phyloP scores from a whole-genome alignment of 2,797 vertebrate species.

The Sandelia bainsii region DNA sequence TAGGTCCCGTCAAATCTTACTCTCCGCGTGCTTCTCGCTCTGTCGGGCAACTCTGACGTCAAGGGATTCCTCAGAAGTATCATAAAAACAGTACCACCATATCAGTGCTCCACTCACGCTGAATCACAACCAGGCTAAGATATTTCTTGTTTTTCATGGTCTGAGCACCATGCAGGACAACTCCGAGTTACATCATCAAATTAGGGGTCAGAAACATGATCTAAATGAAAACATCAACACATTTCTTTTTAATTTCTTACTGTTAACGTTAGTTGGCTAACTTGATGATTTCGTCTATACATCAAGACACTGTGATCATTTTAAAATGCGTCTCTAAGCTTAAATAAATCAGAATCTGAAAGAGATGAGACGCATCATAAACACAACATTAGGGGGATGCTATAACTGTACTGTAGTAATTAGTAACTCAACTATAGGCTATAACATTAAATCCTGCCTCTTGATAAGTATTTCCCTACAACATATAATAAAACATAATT shows the following conservation, averaged over 20 bases:
- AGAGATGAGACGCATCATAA: not conserved
- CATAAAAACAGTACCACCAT: constrained; percentile 41
- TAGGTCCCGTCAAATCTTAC: constrained; percentile 63
- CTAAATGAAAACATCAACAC: not conserved
- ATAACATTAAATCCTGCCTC: not conserved
- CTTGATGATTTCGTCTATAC: not conserved
- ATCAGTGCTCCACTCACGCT: constrained; percentile 9
- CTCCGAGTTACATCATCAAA: not conserved
- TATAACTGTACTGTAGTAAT: not conserved
- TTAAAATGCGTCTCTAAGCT: not conserved
- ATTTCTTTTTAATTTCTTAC: not conserved
- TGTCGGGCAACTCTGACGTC: constrained; percentile 60
- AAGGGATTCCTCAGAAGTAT: constrained; percentile 68
- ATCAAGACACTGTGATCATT: too few species aligned
- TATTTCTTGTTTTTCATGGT: not conserved
- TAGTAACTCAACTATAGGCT: not conserved
- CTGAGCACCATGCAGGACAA: not conserved
- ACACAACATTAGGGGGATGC: not conserved
- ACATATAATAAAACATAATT: not conserved
- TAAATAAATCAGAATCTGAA: not conserved
- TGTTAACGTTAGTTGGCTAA: not conserved
- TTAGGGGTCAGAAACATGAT: not conserved
- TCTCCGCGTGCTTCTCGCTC: constrained; percentile 53
- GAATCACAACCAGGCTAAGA: constrained; percentile 35
- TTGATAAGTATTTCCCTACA: not conserved